phyloP scores from a whole-genome alignment of 2,113 vertebrate species.

The Sylvilagus bachmani region DNA sequence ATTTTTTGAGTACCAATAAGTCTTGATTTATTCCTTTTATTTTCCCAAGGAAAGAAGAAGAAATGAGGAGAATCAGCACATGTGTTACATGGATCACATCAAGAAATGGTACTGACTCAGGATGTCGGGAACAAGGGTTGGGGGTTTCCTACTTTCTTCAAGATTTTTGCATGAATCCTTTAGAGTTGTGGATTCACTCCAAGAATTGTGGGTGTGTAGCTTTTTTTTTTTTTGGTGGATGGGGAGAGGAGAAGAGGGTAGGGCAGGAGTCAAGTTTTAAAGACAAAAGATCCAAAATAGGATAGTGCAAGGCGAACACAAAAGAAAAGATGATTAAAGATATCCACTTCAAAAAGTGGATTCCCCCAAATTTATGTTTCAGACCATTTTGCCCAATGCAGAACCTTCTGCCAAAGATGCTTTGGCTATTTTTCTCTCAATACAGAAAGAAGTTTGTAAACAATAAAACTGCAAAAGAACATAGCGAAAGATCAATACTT shows the following conservation, averaged over 20 bases:
- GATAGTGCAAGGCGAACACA: neutral
- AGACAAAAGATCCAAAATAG: neutral
- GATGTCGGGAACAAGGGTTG: conserved; percentile 22
- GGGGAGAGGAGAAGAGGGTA: neutral
- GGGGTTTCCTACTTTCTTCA: neutral
- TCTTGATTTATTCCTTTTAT: conserved; percentile 81
- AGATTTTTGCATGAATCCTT: neutral
- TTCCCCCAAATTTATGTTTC: conserved; percentile 2
- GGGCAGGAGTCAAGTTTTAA: neutral
- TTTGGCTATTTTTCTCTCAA: conserved; percentile 84
- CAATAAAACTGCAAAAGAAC: conserved; percentile 86
- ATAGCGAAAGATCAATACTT: conserved; percentile 81
- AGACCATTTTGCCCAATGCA: conserved; percentile 74
- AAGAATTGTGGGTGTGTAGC: neutral
- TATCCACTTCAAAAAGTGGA: neutral
- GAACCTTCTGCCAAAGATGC: conserved; percentile 80
- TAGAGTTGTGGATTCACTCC: neutral
- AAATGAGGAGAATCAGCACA: conserved; percentile 65
- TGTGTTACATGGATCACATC: conserved; percentile 62
- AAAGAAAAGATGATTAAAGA: conserved; percentile 50
- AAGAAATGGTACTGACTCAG: conserved; percentile 5
- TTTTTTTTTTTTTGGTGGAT: neutral
- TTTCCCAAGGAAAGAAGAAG: conserved; percentile 72
- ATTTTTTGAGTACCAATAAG: conserved; percentile 70
- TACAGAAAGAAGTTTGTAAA: conserved; percentile 87